Evolutionary conservation across 2,888 invertebrate genomes (phyloP), one percentile per base, ranked within the genome.

Genomic region (Gerris lacustris): DNA sequence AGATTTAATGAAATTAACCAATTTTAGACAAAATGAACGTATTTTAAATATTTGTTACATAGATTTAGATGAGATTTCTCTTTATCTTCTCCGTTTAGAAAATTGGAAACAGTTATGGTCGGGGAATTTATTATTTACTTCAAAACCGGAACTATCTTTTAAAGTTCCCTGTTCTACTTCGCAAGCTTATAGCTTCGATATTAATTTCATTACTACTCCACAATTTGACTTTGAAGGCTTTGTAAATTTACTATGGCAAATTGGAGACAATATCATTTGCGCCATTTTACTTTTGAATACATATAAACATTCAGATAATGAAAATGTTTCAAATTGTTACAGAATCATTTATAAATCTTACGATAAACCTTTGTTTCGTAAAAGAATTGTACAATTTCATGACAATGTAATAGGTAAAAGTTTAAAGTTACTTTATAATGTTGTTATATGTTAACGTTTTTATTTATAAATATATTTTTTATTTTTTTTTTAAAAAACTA

Each of bases 291-390:
- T 78, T 17, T 67, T 81, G 11, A 74, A 77, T 70, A 75, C 70
- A 17, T 82, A 80, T 72, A 17, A 72, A 67, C 79, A 78, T 73
- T 73, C 78, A 15, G 73, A 76, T 45, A 75, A 72, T 6, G 75
- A 76, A 62, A 75, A 76, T 73, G 76, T 76, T 17, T 78, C 78
- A 43, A 77, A 76, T 69, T 81, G 81, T 68, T 81, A 79, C 72
- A 79, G 79, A 74, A 79, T 82, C 71, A 78, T 73, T 47, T 82
- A 82, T 72, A 77, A 76, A 72, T 80, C 81, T n/a, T 75, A 76
- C 70, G 74, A 73, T n/a, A 71, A 78, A 44, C 80, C 82, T 44
- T 74, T 82, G 67, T 75, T 78, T 72, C 78, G 79, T 72, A 75
- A 77, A 69, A 76, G 79, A 76, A 78, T 79, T 44, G 77, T 81